Evolutionary conservation across 2,113 vertebrate genomes (phyloP), one percentile per base, ranked within the genome.

Genomic region (Haemorhous mexicanus): DNA sequence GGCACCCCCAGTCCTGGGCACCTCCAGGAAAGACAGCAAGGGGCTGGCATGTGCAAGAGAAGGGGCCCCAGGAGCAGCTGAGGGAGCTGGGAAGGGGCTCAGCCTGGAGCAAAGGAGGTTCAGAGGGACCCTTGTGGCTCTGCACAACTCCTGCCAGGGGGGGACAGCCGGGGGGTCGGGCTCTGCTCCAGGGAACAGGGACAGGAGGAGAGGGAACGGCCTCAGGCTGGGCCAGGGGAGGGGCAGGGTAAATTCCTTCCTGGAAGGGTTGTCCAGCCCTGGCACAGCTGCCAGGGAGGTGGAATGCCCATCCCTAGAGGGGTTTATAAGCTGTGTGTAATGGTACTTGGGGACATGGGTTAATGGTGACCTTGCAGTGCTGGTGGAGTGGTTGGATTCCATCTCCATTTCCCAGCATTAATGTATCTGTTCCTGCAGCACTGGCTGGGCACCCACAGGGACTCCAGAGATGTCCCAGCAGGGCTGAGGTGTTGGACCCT

Each of bases 201-300:
- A 62, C 64, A 69, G 64, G 84, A 69, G 46, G 11, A 62, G 74
- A 63, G 66, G 64, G 39, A 62, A 78, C 2, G 8, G 55, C 47
- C 84, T 53, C 64, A 19, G 11, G 33, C 28, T 69, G 55, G 14
- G 64, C 37, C 74, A 62, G 47, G 56, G 23, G 0, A 70, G 41
- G 7, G 39, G 20, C 12, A 18, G 41, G 41, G 41, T 41, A 16
- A 39, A 33, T 46, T 78, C 2, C 23, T 28, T 9, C 47, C 3
- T 1, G 5, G 19, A 17, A 56, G 30, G 4, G 3, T 0, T 6
- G 10, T 21, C n/a, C 4, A 12, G 41, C 13, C 30, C 35, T 80
- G 49, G 5, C n/a, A 41, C 11, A 56, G 49, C 43, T 64, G 47
- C 41, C 56, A 30, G n/a, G 56, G 30, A 7, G 4, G 23, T 24